These are phyloP conservation scores for Ramphastos sulfuratus DNA, from an alignment of 2,113 vertebrate genomes.

Conservation along the genomic window DNA sequence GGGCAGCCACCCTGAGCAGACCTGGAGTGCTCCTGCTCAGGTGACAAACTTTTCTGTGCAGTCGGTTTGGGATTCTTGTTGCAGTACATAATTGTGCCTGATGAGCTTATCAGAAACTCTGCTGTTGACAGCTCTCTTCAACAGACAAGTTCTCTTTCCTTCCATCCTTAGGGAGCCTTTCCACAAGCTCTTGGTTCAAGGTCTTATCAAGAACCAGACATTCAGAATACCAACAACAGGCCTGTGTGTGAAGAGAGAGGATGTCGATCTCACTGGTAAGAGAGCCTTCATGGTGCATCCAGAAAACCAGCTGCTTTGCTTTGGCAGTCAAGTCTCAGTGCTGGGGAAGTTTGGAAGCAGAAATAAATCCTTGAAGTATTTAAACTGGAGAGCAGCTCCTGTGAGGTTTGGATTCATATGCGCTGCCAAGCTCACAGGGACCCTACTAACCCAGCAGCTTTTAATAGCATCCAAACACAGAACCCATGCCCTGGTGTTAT, in stretches of 20 bases:
- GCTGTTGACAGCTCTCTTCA: background rate
- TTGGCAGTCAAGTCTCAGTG: background rate
- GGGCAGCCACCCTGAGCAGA: background rate
- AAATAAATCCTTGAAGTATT: background rate
- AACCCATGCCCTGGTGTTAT: background rate
- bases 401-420: background rate
- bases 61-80: slow-evolving; percentile 34
- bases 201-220: slow-evolving; percentile 94
- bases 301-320: background rate
- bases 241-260: slow-evolving; percentile 85
- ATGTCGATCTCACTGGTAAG: slow-evolving; percentile 90
- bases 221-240: slow-evolving; percentile 84
- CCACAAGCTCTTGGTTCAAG: slow-evolving; percentile 91
- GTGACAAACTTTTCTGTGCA: background rate
- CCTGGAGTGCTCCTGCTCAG: background rate
- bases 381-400: background rate
- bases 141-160: background rate
- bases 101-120: background rate
- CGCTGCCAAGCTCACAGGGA: background rate
- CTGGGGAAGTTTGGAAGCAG: background rate
- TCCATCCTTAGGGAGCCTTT: slow-evolving; percentile 88
- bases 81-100: background rate
- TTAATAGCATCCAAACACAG: background rate
- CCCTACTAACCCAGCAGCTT: background rate
- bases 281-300: background rate